Conservation (phyloP, 2,113 vertebrate genomes). For the Pycnonotus jocosus region DNA sequence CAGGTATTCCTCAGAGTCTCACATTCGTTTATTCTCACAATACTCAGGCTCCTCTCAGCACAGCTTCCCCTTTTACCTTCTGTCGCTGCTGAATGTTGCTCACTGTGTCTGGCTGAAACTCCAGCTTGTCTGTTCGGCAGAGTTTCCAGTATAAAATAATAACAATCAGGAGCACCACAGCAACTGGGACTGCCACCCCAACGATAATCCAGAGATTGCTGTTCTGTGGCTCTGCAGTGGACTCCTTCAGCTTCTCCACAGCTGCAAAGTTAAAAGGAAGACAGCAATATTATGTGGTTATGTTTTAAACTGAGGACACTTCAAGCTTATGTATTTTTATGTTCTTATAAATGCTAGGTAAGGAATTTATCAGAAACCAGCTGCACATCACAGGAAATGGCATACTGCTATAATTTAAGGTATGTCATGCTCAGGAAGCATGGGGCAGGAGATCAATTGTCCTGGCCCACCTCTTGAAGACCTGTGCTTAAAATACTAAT, state of each 20-base stretch:
- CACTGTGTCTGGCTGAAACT: constrained; percentile 94
- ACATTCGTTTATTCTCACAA: neutral
- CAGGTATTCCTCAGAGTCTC: neutral
- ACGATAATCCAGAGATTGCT: constrained; percentile 91
- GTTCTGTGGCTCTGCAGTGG: constrained; percentile 78
- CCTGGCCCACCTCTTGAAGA: neutral
- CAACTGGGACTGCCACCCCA: constrained; percentile 87
- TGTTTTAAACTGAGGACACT: neutral
- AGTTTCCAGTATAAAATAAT: constrained; percentile 97
- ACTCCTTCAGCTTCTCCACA: constrained; percentile 80
- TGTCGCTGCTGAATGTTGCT: constrained; percentile 92
- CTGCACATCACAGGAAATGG: neutral
- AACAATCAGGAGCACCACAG: constrained; percentile 87
- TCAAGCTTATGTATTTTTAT: neutral
- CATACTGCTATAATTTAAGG: neutral
- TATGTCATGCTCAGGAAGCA: neutral
- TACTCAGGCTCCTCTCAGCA: neutral
- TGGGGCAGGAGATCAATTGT: neutral
- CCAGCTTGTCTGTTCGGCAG: constrained; percentile 94
- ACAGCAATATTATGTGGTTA: neutral
- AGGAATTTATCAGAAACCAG: neutral
- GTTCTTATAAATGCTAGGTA: neutral
- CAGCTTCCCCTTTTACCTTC: constrained; percentile 78
- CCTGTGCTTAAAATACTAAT: neutral
- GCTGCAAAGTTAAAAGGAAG: constrained; percentile 67